Evolutionary conservation across 2,797 vertebrate genomes (phyloP).

Genomic region (Sebastes miniatus): DNA sequence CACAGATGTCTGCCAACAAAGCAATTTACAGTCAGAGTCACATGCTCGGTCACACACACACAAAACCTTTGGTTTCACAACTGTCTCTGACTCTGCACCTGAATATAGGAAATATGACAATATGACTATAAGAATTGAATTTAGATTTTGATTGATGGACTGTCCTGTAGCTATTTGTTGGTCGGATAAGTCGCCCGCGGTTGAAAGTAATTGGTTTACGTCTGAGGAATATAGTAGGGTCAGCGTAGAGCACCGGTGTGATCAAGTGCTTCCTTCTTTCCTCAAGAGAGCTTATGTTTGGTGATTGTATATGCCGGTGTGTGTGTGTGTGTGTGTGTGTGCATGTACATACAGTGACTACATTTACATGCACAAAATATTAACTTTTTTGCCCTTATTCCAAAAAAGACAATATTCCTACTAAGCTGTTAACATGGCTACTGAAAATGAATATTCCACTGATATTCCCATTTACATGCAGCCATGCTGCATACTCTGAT

Average conservation of each 20-base stretch:
- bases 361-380: neutral
- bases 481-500: too few species aligned
- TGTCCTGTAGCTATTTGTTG: neutral
- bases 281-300: slow-evolving; percentile 29
- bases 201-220: neutral
- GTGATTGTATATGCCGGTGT: neutral
- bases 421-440: neutral
- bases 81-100: neutral
- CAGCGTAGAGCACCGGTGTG: neutral
- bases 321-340: neutral
- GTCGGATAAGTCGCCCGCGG: neutral
- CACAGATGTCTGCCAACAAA: slow-evolving; percentile 5
- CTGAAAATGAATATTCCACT: neutral
- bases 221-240: neutral
- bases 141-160: neutral
- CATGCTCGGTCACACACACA: neutral
- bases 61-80: neutral
- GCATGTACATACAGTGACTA: neutral
- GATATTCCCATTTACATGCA: too few species aligned
- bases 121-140: neutral
- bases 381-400: too few species aligned
- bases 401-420: neutral
- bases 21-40: neutral
- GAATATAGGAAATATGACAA: neutral
- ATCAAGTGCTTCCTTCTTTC: slow-evolving; percentile 54